These are phyloP conservation scores for Mnemiopsis leidyi DNA, from an alignment of 37 sponge, comb jelly and placozoan species.

Conservation along the genomic window DNA sequence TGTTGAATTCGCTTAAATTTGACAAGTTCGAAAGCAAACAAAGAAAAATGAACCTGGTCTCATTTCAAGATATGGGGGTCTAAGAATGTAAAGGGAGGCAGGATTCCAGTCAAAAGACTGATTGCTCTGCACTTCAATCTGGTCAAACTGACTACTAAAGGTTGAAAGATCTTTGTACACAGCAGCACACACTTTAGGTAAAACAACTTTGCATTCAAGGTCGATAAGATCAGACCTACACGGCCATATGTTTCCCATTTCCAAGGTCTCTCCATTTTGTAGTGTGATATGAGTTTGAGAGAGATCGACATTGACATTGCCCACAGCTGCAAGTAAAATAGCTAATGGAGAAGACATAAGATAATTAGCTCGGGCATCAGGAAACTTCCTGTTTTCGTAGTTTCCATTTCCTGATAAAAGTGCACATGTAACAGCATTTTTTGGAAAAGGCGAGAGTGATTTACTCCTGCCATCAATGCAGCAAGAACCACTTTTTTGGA, in stretches of 20 bases:
- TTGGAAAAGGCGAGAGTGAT: too few relatives aligned
- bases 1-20: too few relatives aligned
- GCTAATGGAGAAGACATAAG: constrained; percentile 48
- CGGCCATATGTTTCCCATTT: neutral
- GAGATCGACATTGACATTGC: constrained; percentile 13
- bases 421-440: constrained; percentile 17
- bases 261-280: neutral
- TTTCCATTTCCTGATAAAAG: constrained; percentile 45
- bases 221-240: neutral
- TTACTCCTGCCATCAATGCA: neutral
- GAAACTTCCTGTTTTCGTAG: constrained; percentile 49
- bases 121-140: neutral
- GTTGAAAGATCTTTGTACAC: constrained; percentile 22
- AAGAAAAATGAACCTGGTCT: neutral
- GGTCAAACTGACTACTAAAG: neutral
- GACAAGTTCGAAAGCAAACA: neutral
- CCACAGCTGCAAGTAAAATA: neutral
- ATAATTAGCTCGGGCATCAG: neutral
- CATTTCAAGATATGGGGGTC: constrained; percentile 35
- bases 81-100: neutral
- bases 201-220: constrained; percentile 15
- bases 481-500: neutral
- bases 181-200: constrained; percentile 2
- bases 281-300: neutral
- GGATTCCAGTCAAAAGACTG: constrained; percentile 3